Evolutionary conservation across 1,140 invertebrate species (phyloP).

Genomic region (Caenorhabditis remanei): DNA sequence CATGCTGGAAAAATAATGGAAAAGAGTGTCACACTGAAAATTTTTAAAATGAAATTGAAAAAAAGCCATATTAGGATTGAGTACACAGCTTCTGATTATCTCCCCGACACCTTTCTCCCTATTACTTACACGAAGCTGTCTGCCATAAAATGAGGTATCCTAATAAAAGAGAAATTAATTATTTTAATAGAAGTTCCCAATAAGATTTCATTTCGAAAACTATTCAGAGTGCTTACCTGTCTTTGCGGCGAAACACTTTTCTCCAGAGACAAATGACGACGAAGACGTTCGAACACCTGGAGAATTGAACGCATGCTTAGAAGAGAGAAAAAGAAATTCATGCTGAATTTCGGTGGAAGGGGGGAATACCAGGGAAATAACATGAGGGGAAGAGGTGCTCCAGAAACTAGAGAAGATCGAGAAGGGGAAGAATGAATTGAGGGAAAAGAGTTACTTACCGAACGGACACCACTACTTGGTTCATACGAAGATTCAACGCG

Average conservation of each 20-base stretch:
- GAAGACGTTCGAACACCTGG: slow-evolving; percentile 68
- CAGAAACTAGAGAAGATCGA: neutral
- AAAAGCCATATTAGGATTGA: neutral
- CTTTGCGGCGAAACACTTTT: slow-evolving; percentile 65
- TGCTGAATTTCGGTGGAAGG: neutral
- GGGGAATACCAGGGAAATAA: neutral
- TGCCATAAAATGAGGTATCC: slow-evolving; percentile 44
- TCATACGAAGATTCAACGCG: slow-evolving; percentile 40
- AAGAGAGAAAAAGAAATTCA: slow-evolving; percentile 28
- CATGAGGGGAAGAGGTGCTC: slow-evolving; percentile 30
- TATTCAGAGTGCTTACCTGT: slow-evolving; percentile 36
- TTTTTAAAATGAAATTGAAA: neutral
- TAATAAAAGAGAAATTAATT: neutral
- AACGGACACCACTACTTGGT: slow-evolving; percentile 46
- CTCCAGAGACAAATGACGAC: slow-evolving; percentile 67
- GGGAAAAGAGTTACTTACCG: slow-evolving; percentile 53
- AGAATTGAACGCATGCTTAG: slow-evolving; percentile 34
- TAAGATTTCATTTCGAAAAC: neutral
- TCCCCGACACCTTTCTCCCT: slow-evolving; percentile 15
- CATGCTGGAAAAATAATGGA: slow-evolving; percentile 28
- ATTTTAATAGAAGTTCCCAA: slow-evolving; percentile 36
- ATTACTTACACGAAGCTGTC: slow-evolving; percentile 46
- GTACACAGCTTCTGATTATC: slow-evolving; percentile 17
- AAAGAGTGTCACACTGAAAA: slow-evolving; percentile 24
- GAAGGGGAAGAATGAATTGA: slow-evolving; percentile 2